Evolutionary conservation across 2,113 vertebrate genomes (phyloP), one percentile per base, ranked within the genome.

Genomic region (Panthera uncia): DNA sequence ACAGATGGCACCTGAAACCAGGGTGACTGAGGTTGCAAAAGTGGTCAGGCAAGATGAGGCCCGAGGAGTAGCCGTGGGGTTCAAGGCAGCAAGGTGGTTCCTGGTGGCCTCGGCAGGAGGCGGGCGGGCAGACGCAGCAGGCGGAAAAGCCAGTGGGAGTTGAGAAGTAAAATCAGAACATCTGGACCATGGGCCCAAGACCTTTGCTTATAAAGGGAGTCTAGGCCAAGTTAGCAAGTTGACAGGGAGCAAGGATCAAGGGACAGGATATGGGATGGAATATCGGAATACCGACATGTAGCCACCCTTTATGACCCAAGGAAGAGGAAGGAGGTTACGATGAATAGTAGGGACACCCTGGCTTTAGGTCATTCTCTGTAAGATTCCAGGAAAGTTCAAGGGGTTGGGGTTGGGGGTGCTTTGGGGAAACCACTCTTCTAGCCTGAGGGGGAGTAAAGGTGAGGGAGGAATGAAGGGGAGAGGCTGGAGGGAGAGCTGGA

Each of bases 1-100:
- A n/a, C 19, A 61, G 86, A 45, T 68, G 92, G 63, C 83, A 83
- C 48, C 36, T 0, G 63, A 98, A 98, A 96, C 94, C 83, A 66
- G 63, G 2, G 50, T 36, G 13, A 52, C 13, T 0, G 0, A 48
- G 71, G 18, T 29, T 27, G 33, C 7, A 5, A 33, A 48, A 83
- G 41, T 71, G 57, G 3, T 38, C 88, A 57, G 27, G 21, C 78
- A 50, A 38, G 45, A 79, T 10, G 33, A 76, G 45, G 78, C 38
- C 55, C 31, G 41, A 89, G 61, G 45, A 95, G 23, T 21, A 52
- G 50, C 55, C 16, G 1, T 5, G 38, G 21, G 12, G 66, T 45
- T 61, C 25, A 33, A n/a, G 79, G 31, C 33, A 12, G 12, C 10
- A 12, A 45, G 52, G 33, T 63, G 55, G 38, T 31, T 71, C 45